These are phyloP conservation scores for Lepidurus apus DNA, from an alignment of 1,140 invertebrate genomes.

Conservation along the genomic window DNA sequence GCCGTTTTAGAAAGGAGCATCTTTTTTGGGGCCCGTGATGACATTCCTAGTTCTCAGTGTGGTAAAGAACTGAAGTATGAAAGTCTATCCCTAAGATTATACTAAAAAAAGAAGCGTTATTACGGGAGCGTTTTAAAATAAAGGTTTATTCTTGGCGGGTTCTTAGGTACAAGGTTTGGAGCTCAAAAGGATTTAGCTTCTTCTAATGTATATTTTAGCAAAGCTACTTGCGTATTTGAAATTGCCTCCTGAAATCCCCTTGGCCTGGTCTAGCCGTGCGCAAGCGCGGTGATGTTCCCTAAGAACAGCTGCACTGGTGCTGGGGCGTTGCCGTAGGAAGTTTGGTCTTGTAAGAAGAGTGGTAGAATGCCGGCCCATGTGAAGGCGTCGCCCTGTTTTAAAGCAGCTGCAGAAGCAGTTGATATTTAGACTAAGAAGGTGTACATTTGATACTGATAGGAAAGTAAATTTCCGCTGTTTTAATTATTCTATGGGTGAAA, in stretches of 20 bases:
- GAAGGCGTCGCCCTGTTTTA: constrained; percentile 8
- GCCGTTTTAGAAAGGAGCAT: too few species aligned
- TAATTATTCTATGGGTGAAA: neutral
- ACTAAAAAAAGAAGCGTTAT: too few species aligned
- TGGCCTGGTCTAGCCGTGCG: neutral
- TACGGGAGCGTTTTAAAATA: too few species aligned
- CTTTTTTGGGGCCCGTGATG: too few species aligned
- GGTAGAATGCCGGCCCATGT: constrained; percentile 13
- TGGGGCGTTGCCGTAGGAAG: constrained; percentile 20
- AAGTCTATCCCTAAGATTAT: too few species aligned
- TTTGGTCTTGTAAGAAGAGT: neutral
- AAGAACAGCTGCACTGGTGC: constrained; percentile 17
- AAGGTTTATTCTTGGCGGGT: too few species aligned
- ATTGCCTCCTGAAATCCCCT: neutral
- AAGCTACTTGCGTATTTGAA: neutral
- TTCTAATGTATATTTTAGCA: neutral
- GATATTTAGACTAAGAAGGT: neutral
- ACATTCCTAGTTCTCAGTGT: too few species aligned
- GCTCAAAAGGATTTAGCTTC: too few species aligned
- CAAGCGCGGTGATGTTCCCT: neutral
- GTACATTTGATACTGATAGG: neutral
- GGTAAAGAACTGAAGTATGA: too few species aligned
- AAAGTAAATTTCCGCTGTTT: neutral
- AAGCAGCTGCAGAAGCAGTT: neutral
- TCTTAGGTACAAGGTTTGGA: too few species aligned